Percentiles rank a stretch among this genome's conserved stretches.
phyloP scores from a whole-genome alignment of 2,113 vertebrate genomes.

The human (Homo sapiens) region GRCh38 chr6:117579001-117579500 shows the following conservation, averaged over 20 bases:
- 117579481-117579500: neutral
- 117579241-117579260: neutral
- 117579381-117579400: neutral
- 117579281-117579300: neutral
- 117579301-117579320: slow-evolving; percentile 30
- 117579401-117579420: neutral
- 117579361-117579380: slow-evolving; percentile 15
- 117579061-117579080: slow-evolving; percentile 88
- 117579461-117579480: neutral
- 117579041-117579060: slow-evolving; percentile 95
- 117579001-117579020: slow-evolving; percentile 91
- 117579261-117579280: neutral
- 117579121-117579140: slow-evolving; percentile 30
- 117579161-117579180: neutral
- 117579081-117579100: neutral
- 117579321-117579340: slow-evolving; percentile 8
- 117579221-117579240: neutral
- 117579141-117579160: neutral
- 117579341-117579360: neutral
- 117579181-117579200: neutral
- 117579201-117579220: neutral
- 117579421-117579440: neutral
- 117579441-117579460: neutral
- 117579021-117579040: slow-evolving; percentile 95
- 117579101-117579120: slow-evolving; percentile 22